A percentile compares a stretch with the other conserved stretches of the same genome.
Conservation (phyloP, 2,888 invertebrate genomes). For the Aleiodes alternator region DNA sequence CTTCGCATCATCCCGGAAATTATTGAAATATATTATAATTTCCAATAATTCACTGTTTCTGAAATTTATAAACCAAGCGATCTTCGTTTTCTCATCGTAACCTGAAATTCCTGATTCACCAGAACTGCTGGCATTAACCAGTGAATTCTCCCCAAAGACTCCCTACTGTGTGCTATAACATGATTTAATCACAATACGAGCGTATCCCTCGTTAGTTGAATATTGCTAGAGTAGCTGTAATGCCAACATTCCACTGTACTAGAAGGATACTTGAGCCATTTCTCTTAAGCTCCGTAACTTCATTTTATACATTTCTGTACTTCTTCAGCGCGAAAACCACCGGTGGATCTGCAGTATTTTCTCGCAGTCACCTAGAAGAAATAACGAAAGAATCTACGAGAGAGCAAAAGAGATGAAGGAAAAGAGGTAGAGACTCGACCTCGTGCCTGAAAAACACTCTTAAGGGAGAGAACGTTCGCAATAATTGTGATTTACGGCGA, state of each 20-base stretch:
- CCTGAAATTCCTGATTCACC: no score
- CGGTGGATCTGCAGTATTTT: slow-evolving; percentile 50
- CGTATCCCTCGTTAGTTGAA: slow-evolving; percentile 75
- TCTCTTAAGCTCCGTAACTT: slow-evolving; percentile 15
- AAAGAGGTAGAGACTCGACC: slow-evolving; percentile 37
- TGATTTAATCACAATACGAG: slow-evolving; percentile 74
- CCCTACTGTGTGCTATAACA: slow-evolving; percentile 72
- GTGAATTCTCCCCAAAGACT: slow-evolving; percentile 54
- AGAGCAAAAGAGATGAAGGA: slow-evolving; percentile 23
- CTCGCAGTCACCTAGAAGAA: slow-evolving; percentile 20
- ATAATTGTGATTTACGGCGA: slow-evolving; percentile 71
- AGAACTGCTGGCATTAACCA: neutral
- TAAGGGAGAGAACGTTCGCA: slow-evolving; percentile 60
- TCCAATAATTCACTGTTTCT: no score
- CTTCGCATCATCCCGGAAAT: no score
- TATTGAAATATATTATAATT: no score
- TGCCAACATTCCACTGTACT: slow-evolving; percentile 68
- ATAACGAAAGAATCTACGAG: slow-evolving; percentile 16
- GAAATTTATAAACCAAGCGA: no score
- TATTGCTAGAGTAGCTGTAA: slow-evolving; percentile 71
- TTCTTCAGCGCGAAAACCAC: slow-evolving; percentile 29
- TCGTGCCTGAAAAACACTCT: slow-evolving; percentile 59
- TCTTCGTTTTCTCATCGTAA: no score
- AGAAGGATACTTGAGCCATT: slow-evolving; percentile 42
- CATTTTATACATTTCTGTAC: neutral